Conservation (phyloP, 2,113 vertebrate species). For the Numenius arquata region DNA sequence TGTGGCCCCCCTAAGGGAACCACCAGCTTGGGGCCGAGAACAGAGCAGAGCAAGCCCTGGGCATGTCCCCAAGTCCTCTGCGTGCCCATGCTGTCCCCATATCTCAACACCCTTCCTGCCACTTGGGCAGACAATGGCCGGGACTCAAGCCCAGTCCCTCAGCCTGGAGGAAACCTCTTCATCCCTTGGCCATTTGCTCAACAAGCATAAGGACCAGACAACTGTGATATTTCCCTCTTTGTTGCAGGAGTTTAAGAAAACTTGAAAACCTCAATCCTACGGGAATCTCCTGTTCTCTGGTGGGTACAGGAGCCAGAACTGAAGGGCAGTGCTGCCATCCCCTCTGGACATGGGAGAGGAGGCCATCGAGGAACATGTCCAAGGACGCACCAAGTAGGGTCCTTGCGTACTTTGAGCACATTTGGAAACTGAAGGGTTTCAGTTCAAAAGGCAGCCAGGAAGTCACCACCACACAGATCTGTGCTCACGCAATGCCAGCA, state of each 20-base stretch:
- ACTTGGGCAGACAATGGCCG: accelerated
- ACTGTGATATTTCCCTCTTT: not conserved
- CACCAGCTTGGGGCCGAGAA: not conserved
- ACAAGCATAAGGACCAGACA: not conserved
- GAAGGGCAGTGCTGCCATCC: not conserved
- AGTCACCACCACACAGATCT: not conserved
- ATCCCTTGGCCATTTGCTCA: not conserved
- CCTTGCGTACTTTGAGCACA: accelerated
- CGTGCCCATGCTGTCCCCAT: accelerated
- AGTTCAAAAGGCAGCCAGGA: not conserved
- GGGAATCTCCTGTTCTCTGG: not conserved
- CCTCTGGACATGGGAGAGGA: not conserved
- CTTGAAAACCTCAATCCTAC: not conserved
- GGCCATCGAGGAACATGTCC: accelerated
- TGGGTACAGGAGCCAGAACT: not conserved
- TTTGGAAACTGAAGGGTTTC: not conserved
- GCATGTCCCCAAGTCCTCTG: accelerated
- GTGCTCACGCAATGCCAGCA: accelerated
- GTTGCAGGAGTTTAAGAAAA: not conserved
- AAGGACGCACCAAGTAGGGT: not conserved
- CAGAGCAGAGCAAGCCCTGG: not conserved
- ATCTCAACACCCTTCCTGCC: not conserved
- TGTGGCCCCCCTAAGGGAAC: accelerated
- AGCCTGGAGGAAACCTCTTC: not conserved
- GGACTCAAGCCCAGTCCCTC: not conserved